These are phyloP conservation scores for Caretta caretta DNA, from an alignment of 2,113 vertebrate genomes.

Conservation along the genomic window DNA sequence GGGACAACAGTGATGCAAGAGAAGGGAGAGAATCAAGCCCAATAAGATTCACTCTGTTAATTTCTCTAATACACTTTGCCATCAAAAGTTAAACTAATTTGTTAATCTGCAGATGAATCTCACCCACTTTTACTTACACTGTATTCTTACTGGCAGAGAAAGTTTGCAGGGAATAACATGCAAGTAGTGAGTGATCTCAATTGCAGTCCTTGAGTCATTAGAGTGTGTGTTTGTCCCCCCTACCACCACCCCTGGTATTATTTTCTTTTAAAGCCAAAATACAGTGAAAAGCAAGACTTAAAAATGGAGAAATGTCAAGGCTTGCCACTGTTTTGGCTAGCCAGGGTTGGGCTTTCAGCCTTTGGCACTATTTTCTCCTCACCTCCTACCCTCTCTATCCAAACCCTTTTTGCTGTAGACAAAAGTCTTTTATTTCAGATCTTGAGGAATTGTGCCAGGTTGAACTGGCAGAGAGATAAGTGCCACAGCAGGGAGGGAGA, in stretches of 20 bases:
- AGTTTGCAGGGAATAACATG: not conserved
- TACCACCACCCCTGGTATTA: not conserved
- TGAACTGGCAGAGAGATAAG: constrained; percentile 63
- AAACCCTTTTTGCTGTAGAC: not conserved
- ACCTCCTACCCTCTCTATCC: not conserved
- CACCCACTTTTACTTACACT: not conserved
- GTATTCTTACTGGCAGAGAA: not conserved
- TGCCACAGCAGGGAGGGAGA: constrained; percentile 61
- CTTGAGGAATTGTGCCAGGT: constrained; percentile 54
- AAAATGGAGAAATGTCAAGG: not conserved
- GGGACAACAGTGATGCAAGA: not conserved
- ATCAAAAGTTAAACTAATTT: not conserved
- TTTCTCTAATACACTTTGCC: not conserved
- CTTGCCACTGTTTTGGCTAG: not conserved
- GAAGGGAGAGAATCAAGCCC: not conserved
- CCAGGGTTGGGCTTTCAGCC: not conserved
- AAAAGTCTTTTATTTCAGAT: constrained; percentile 50
- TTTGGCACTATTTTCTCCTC: not conserved
- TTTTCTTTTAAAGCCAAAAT: constrained; percentile 4
- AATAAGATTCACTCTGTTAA: not conserved
- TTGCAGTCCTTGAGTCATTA: not conserved
- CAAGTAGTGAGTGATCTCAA: not conserved
- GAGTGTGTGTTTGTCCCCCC: not conserved
- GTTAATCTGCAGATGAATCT: not conserved
- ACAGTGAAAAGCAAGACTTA: not conserved